Evolutionary conservation across 2,797 vertebrate genomes (phyloP).

Genomic region (Pygocentrus nattereri): DNA sequence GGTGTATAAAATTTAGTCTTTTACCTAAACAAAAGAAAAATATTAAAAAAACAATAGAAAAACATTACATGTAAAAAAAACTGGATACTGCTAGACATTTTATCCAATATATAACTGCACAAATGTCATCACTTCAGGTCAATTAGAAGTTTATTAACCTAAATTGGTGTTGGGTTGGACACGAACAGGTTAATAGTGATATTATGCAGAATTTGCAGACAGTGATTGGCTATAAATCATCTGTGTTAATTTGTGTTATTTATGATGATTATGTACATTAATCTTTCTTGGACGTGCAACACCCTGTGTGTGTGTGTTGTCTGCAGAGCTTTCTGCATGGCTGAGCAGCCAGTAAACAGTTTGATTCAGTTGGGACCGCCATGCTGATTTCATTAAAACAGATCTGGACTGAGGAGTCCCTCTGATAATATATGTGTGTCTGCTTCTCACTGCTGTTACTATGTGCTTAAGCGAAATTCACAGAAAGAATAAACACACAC

Average conservation of each 20-base stretch:
- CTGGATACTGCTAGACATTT: not conserved
- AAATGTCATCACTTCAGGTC: not conserved
- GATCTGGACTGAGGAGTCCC: not conserved
- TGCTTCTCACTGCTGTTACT: not conserved
- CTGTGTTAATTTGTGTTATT: slow-evolving; percentile 11
- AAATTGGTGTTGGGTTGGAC: not conserved
- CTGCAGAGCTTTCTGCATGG: slow-evolving; percentile 14
- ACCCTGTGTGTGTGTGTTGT: not conserved
- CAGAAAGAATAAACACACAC: too few relatives aligned
- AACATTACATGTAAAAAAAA: not conserved
- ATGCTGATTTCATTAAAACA: slow-evolving; percentile 2
- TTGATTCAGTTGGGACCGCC: slow-evolving; percentile 21
- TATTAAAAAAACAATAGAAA: not conserved
- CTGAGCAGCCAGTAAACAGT: not conserved
- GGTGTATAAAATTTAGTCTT: too few relatives aligned
- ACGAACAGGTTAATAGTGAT: not conserved
- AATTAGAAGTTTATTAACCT: not conserved
- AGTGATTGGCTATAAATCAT: not conserved
- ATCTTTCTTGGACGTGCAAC: slow-evolving; percentile 18
- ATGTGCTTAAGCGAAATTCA: not conserved
- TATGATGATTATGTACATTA: slow-evolving; percentile 38
- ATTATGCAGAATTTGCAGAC: not conserved
- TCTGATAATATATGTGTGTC: not conserved
- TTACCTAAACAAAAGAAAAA: not conserved
- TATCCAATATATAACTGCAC: not conserved